Conservation (phyloP, 2,888 invertebrate genomes). For the Drosophila formosana region DNA sequence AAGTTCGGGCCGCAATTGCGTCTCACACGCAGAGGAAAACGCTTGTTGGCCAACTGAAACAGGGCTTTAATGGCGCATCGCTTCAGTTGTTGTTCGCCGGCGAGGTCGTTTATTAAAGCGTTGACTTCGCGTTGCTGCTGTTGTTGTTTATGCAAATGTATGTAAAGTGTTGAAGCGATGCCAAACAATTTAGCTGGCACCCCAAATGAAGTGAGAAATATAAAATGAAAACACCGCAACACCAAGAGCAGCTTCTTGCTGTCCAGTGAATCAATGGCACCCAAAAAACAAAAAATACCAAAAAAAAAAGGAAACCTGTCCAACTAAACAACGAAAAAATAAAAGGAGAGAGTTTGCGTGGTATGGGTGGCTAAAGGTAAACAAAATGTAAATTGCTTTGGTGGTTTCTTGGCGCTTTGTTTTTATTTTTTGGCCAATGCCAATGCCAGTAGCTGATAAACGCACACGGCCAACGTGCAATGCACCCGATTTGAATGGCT, state of each 20-base stretch:
- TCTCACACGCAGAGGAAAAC: conserved; percentile 50
- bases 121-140: conserved; percentile 22
- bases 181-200: conserved; percentile 53
- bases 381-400: conserved; percentile 71
- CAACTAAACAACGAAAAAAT: conserved; percentile 10
- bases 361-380: conserved; percentile 48
- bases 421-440: conserved; percentile 46
- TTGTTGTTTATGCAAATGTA: conserved; percentile 68
- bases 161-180: conserved; percentile 64
- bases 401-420: conserved; percentile 30
- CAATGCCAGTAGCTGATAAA: conserved; percentile 66
- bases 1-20: conserved; percentile 42
- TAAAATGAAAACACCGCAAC: conserved; percentile 62
- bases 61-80: conserved; percentile 36
- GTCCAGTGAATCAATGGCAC: conserved; percentile 39
- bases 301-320: not conserved
- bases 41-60: conserved; percentile 21
- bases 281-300: not conserved
- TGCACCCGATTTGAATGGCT: conserved; percentile 47
- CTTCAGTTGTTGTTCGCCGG: conserved; percentile 20
- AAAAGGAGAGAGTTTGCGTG: conserved; percentile 1
- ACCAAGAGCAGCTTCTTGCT: conserved; percentile 13
- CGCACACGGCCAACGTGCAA: conserved; percentile 35
- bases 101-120: conserved; percentile 52
- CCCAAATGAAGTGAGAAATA: conserved; percentile 76